Percentiles rank a stretch among this genome's conserved stretches.
Evolutionary conservation across 1,140 invertebrate genomes (phyloP).

Genomic region (Alviniconcha marisindica): DNA sequence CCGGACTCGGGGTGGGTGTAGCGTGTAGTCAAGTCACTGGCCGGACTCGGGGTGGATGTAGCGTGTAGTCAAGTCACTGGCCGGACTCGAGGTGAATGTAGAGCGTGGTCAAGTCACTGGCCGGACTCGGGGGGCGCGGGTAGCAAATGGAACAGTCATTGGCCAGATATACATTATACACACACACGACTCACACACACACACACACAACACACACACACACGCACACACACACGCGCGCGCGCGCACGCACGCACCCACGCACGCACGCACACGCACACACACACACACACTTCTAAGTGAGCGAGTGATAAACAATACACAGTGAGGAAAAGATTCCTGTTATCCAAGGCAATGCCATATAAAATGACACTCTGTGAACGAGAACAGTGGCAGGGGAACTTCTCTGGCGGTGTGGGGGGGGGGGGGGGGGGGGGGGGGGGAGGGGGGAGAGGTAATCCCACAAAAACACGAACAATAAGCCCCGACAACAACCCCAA

Average conservation of each 20-base stretch:
- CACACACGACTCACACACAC: neutral
- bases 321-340: neutral
- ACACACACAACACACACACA: neutral
- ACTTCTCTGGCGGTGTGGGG: neutral
- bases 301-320: neutral
- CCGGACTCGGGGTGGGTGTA: neutral
- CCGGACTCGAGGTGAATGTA: neutral
- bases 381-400: neutral
- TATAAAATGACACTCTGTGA: neutral
- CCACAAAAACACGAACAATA: no score
- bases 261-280: neutral
- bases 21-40: neutral
- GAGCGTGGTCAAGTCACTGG: neutral
- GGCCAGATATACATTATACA: no score
- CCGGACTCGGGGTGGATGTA: neutral
- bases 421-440: neutral
- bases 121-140: no score
- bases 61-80: neutral
- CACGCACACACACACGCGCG: neutral
- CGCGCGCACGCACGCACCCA: neutral
- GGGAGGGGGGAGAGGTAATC: neutral
- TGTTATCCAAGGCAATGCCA: neutral
- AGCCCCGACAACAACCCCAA: neutral
- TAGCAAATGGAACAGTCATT: no score
- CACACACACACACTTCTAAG: neutral